Conservation (phyloP, 2,888 invertebrate species). For the Adelphocoris suturalis region DNA sequence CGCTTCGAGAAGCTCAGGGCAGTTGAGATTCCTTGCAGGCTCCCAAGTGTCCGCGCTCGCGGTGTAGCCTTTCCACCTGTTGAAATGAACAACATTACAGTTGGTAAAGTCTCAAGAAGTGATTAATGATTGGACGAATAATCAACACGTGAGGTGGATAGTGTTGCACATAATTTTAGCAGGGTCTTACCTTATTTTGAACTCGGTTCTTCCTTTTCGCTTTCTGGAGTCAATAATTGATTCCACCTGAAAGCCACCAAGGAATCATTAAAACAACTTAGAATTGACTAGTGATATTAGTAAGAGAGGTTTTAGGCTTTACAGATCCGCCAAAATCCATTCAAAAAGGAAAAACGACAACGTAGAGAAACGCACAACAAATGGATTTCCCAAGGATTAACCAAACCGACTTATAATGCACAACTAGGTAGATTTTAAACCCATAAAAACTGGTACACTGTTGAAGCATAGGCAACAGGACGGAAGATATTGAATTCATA, state of each 20-base stretch:
- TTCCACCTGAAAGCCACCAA: slow-evolving; percentile 17
- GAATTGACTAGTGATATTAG: neutral
- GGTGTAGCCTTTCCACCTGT: slow-evolving; percentile 71
- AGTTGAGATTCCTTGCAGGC: slow-evolving; percentile 69
- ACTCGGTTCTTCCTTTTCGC: slow-evolving; percentile 47
- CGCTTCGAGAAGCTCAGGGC: slow-evolving; percentile 64
- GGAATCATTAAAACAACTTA: no score
- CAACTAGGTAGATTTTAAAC: neutral
- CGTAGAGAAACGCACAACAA: no score
- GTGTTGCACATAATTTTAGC: no score
- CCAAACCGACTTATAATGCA: no score
- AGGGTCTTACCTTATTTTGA: slow-evolving; percentile 50
- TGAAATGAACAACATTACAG: neutral
- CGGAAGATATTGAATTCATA: no score
- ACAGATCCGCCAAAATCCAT: neutral
- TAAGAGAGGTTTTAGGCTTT: neutral
- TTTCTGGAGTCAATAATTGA: slow-evolving; percentile 52
- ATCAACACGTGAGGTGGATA: no score
- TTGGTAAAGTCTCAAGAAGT: neutral
- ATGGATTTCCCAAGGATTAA: no score
- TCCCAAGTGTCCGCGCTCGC: slow-evolving; percentile 71
- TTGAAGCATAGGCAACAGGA: no score
- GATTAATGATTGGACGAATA: neutral
- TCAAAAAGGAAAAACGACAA: no score
- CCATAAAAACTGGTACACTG: no score